Conservation (phyloP, 2,888 invertebrate species). For the Ormia ochracea region DNA sequence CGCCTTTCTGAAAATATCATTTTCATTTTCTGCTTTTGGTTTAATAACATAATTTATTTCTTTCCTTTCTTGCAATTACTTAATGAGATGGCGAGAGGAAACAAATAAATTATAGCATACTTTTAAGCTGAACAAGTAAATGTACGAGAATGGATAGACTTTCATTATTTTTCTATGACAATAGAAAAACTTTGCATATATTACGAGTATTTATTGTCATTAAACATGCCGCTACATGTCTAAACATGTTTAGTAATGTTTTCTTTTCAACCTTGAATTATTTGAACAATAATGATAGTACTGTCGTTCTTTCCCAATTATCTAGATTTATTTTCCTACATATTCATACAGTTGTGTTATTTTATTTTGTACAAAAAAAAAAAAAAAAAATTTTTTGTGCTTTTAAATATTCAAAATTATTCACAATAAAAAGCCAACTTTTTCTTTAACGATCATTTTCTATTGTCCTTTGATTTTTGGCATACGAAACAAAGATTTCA, state of each 20-base stretch:
- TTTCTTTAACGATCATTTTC: too few relatives aligned
- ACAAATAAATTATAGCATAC: conserved; percentile 1
- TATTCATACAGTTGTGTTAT: background rate
- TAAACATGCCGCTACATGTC: conserved; percentile 1
- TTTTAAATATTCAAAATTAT: too few relatives aligned
- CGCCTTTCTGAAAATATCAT: background rate
- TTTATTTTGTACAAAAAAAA: background rate
- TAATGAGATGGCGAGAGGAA: background rate
- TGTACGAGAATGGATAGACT: background rate
- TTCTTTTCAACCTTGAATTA: conserved; percentile 15
- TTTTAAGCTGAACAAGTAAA: background rate
- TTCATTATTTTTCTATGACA: background rate
- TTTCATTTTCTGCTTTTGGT: background rate
- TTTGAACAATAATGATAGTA: background rate
- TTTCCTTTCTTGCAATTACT: conserved; percentile 26
- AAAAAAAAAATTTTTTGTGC: too few relatives aligned
- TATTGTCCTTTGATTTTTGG: too few relatives aligned
- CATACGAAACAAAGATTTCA: too few relatives aligned
- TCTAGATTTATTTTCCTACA: background rate
- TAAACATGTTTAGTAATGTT: conserved; percentile 34
- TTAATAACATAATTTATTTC: background rate
- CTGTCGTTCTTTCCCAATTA: background rate
- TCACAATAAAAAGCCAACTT: too few relatives aligned
- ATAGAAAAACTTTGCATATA: background rate
- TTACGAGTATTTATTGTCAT: background rate